These are phyloP conservation scores for Drosophila paramelanica DNA, from an alignment of 2,888 invertebrate species.

Conservation along the genomic window DNA sequence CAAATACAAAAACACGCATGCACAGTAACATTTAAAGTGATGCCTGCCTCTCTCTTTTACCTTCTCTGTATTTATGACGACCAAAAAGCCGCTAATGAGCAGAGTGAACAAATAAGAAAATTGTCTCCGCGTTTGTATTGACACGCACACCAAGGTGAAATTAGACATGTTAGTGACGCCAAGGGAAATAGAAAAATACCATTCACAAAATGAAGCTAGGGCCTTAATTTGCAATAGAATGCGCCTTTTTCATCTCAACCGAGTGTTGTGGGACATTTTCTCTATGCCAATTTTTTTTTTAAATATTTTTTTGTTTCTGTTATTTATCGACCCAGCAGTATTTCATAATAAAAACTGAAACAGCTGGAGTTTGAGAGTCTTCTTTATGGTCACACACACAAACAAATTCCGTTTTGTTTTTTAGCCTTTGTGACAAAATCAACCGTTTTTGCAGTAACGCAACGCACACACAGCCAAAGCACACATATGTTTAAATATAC, in stretches of 20 bases:
- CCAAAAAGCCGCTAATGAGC: slow-evolving; percentile 70
- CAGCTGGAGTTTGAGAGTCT: slow-evolving; percentile 32
- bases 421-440: slow-evolving; percentile 39
- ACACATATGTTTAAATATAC: slow-evolving; percentile 12
- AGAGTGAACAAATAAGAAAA: slow-evolving; percentile 39
- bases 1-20: slow-evolving; percentile 7
- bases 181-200: slow-evolving; percentile 23
- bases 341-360: slow-evolving; percentile 6
- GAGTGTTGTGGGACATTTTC: neutral
- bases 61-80: slow-evolving; percentile 50
- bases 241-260: slow-evolving; percentile 9
- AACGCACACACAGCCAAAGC: slow-evolving; percentile 24
- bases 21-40: slow-evolving; percentile 4
- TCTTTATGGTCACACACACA: neutral
- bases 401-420: slow-evolving; percentile 27
- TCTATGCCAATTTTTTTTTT: neutral
- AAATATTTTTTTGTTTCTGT: neutral
- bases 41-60: slow-evolving; percentile 3
- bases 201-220: slow-evolving; percentile 19
- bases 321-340: slow-evolving; percentile 24
- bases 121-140: slow-evolving; percentile 20
- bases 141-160: slow-evolving; percentile 44
- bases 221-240: slow-evolving; percentile 2
- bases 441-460: slow-evolving; percentile 28
- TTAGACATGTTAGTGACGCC: slow-evolving; percentile 17